Percentiles rank a stretch among this genome's conserved stretches.
phyloP scores from a whole-genome alignment of 1,140 invertebrate genomes.

The Drusus annulatus region DNA sequence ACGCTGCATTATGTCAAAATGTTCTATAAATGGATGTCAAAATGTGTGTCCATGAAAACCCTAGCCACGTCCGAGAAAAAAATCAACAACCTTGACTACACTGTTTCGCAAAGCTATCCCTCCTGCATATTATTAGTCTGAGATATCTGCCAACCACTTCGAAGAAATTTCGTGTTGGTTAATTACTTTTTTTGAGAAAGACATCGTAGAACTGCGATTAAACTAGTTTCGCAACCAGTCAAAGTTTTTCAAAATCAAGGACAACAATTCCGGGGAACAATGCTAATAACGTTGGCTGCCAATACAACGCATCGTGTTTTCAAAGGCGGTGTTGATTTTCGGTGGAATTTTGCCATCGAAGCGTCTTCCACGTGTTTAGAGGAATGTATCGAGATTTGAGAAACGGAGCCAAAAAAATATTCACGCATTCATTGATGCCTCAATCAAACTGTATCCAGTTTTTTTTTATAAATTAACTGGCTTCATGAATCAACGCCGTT shows the following conservation, averaged over 20 bases:
- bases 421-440: neutral
- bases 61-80: too few species aligned
- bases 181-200: too few species aligned
- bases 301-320: slow-evolving; percentile 5
- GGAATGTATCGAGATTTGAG: neutral
- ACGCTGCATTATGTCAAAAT: too few species aligned
- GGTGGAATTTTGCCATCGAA: slow-evolving; percentile 4
- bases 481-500: neutral
- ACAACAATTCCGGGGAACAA: slow-evolving; percentile 7
- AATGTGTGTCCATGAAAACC: too few species aligned
- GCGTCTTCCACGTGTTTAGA: neutral
- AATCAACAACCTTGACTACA: too few species aligned
- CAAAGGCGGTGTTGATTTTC: neutral
- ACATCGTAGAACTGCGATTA: too few species aligned
- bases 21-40: too few species aligned
- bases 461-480: slow-evolving; percentile 4
- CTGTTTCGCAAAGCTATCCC: too few species aligned
- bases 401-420: neutral
- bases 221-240: too few species aligned
- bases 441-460: neutral
- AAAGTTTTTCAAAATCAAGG: neutral
- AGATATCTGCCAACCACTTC: too few species aligned
- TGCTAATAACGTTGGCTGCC: slow-evolving; percentile 4
- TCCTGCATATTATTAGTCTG: too few species aligned
- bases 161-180: too few species aligned